Base-by-base conservation (phyloP, 2,113 vertebrate genomes). In the Pelobates fuscus region DNA sequence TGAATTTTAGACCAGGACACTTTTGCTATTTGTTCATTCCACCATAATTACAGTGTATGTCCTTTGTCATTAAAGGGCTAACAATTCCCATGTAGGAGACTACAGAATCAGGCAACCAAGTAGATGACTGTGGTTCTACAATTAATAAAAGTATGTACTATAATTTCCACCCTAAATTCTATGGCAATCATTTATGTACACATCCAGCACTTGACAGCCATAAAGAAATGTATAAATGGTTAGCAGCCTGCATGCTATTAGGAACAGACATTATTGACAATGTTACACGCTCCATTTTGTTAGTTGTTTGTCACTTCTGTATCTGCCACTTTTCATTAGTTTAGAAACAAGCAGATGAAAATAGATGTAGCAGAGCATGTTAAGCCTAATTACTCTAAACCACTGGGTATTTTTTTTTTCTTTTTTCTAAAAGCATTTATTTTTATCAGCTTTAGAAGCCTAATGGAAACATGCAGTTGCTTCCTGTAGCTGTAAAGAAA, bases 281-380 rank as follows among this genome's bases (percentile, higher is more conserved):
- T 46, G 49, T 63, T 71, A 63, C 58, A 71, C 14, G 44, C 70
- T 63, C 49, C 41, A 63, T 71, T 71, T 71, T 71, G 41, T 32
- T 62, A 63, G 46, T 49, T 59, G 67, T 59, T 69, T 63, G 70
- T 71, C 70, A 71, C 57, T 60, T 71, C 23, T 71, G 52, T 61
- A 37, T 62, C 57, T 71, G 37, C 58, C 41, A 71, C 69, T 27
- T 71, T 71, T 57, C 44, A 61, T 60, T 71, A 61, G 68, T 60
- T n/a, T 44, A 60, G 23, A 60, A 70, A n/a, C 32, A 60, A 61
- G 41, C 57, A 49, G 20, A 58, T 72, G 14, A 62, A 30, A 61
- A 61, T 46, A 49, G 23, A 61, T 27, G 32, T 41, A 71, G 23
- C 37, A 61, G 25, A 71, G 63, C 70, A 72, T 63, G 43, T 72